phyloP scores from a whole-genome alignment of 2,113 vertebrate species.

The Ceyx margarethae region DNA sequence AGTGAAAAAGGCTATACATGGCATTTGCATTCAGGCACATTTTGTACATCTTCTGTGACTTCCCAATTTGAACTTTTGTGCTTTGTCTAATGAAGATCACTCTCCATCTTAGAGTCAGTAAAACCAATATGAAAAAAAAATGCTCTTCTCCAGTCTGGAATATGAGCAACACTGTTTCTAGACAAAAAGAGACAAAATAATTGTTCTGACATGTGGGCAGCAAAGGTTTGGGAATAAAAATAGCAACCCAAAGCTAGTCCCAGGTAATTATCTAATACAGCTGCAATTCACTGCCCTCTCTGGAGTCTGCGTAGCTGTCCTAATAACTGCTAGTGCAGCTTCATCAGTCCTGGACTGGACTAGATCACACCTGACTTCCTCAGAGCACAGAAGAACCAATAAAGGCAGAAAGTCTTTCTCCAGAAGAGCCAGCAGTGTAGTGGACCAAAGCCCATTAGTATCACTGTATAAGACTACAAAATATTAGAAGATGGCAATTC shows the following conservation, averaged over 20 bases:
- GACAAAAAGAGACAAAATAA: not conserved
- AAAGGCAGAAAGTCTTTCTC: not conserved
- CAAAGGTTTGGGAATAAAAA: not conserved
- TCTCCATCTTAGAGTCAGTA: not conserved
- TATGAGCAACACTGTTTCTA: not conserved
- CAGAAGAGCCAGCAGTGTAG: not conserved
- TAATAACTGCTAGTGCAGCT: not conserved
- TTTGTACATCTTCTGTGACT: accelerated
- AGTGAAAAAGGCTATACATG: not conserved
- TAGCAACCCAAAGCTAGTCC: not conserved
- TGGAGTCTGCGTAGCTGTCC: not conserved
- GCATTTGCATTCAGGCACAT: not conserved
- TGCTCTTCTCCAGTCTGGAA: not conserved
- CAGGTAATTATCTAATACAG: not conserved
- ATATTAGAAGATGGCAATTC: not conserved
- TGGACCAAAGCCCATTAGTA: not conserved
- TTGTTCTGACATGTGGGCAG: not conserved
- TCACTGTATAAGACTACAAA: not conserved
- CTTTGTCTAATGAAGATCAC: not conserved
- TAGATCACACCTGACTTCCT: not conserved
- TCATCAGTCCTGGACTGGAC: not conserved
- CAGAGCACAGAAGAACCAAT: not conserved
- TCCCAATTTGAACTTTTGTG: not conserved
- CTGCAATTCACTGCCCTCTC: accelerated
- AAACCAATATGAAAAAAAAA: not conserved